These are phyloP conservation scores for Ectropis crepuscularia DNA, from an alignment of 2,888 invertebrate species.

Conservation along the genomic window DNA sequence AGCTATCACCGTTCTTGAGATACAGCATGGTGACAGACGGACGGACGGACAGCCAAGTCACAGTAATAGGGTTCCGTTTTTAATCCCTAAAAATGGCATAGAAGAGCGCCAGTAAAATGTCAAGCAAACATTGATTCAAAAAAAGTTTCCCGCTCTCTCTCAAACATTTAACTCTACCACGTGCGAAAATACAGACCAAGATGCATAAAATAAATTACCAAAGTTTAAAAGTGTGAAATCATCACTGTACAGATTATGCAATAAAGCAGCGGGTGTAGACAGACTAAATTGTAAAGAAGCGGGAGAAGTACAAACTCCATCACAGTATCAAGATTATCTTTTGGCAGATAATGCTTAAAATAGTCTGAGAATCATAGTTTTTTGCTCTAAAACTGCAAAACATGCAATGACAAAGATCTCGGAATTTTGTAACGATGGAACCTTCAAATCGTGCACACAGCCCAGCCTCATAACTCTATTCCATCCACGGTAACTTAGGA, in stretches of 20 bases:
- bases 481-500: slow-evolving; percentile 33
- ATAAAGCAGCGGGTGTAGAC: slow-evolving; percentile 19
- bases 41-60: too few relatives aligned
- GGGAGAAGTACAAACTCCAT: slow-evolving; percentile 13
- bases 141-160: too few relatives aligned
- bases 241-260: slow-evolving; percentile 22
- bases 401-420: too few relatives aligned
- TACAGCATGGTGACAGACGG: too few relatives aligned
- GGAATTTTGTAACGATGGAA: slow-evolving; percentile 26
- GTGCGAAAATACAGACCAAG: slow-evolving; percentile 2
- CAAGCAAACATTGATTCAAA: too few relatives aligned
- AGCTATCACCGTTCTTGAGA: too few relatives aligned
- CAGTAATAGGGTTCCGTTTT: too few relatives aligned
- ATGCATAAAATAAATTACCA: slow-evolving; percentile 5
- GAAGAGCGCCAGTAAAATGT: too few relatives aligned
- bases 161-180: too few relatives aligned
- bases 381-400: too few relatives aligned
- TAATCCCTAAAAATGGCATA: too few relatives aligned
- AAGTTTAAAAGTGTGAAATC: slow-evolving; percentile 20
- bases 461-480: slow-evolving; percentile 27
- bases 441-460: slow-evolving; percentile 27
- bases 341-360: slow-evolving; percentile 14
- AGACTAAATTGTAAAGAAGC: slow-evolving; percentile 18
- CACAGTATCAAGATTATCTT: not conserved
- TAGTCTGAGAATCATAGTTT: slow-evolving; percentile 24